Evolutionary conservation across 2,888 invertebrate genomes (phyloP).

Genomic region (Microctonus hyperodae): DNA sequence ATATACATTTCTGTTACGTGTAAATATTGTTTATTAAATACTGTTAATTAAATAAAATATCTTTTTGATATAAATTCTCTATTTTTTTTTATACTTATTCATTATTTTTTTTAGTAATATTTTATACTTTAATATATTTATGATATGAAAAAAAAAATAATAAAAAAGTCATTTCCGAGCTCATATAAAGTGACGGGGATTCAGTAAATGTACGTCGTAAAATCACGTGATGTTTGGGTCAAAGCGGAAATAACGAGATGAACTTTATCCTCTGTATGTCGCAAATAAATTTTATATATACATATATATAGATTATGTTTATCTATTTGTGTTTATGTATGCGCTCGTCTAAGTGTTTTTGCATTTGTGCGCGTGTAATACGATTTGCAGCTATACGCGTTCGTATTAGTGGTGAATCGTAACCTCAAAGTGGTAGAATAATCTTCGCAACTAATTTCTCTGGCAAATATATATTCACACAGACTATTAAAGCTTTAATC

Average conservation of each 20-base stretch:
- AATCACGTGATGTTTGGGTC: constrained; percentile 7
- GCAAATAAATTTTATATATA: not conserved
- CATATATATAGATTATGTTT: too few relatives aligned
- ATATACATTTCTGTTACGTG: too few relatives aligned
- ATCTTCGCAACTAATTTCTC: not conserved
- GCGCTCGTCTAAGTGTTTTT: not conserved
- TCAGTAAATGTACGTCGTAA: not conserved
- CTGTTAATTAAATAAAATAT: too few relatives aligned
- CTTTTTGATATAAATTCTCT: too few relatives aligned
- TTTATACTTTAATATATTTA: not conserved
- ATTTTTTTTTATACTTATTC: too few relatives aligned
- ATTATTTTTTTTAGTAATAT: too few relatives aligned
- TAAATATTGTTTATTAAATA: too few relatives aligned
- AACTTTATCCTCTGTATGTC: constrained; percentile 9
- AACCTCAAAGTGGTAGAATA: constrained; percentile 17
- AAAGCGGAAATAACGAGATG: constrained; percentile 18
- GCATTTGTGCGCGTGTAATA: not conserved
- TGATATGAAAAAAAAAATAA: not conserved
- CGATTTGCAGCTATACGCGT: not conserved
- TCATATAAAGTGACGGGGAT: not conserved
- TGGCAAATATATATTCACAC: not conserved
- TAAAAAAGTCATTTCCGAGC: not conserved
- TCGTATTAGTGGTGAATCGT: constrained; percentile 1
- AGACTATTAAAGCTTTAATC: too few relatives aligned
- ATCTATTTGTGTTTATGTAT: not conserved